These are phyloP conservation scores for Anthophora plumipes DNA, from an alignment of 2,888 invertebrate species.

Conservation along the genomic window DNA sequence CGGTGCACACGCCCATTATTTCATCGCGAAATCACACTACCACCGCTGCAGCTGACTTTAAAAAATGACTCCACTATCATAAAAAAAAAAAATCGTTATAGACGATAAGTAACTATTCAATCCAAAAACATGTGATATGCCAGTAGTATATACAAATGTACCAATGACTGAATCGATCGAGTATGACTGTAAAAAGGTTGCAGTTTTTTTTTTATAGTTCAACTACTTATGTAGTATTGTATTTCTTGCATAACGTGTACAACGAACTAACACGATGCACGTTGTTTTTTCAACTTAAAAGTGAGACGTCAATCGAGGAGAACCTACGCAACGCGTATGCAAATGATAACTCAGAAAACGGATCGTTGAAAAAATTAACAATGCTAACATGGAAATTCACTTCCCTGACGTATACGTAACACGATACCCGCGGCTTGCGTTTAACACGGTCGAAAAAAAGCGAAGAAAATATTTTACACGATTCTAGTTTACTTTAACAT, in stretches of 20 bases:
- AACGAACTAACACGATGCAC: background rate
- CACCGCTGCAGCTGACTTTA: background rate
- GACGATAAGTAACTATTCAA: background rate
- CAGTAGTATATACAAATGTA: too few relatives aligned
- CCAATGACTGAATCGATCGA: too few relatives aligned
- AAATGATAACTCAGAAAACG: background rate
- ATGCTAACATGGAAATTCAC: background rate
- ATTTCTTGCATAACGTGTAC: background rate
- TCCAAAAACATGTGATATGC: background rate
- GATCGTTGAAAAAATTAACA: background rate
- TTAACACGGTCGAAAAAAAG: too few relatives aligned
- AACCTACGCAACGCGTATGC: background rate
- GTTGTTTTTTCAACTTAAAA: too few relatives aligned
- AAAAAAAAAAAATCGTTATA: too few relatives aligned
- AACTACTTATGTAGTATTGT: background rate
- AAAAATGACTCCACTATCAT: background rate
- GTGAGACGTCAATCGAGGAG: background rate
- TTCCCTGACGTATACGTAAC: background rate
- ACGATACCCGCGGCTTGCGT: too few relatives aligned
- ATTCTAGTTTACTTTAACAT: too few relatives aligned
- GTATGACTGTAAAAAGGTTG: too few relatives aligned
- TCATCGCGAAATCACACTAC: constrained; percentile 8
- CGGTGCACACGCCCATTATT: constrained; percentile 44
- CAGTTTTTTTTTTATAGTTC: too few relatives aligned
- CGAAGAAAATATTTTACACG: too few relatives aligned